Base-by-base conservation (phyloP, 2,888 invertebrate species). In the Hofmannophila pseudospretella region DNA sequence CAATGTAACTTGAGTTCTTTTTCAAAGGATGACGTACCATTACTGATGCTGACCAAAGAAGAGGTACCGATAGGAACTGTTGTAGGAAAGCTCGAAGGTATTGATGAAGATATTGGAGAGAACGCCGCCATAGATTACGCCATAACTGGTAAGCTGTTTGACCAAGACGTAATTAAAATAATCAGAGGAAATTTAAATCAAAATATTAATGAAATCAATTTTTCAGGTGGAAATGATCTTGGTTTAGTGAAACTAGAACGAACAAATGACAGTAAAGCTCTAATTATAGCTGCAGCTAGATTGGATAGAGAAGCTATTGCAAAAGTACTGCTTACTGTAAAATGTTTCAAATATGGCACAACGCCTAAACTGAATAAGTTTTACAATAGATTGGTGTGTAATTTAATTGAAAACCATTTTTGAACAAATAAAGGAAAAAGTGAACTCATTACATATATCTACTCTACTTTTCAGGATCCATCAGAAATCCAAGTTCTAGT, bases 111-210 rank as follows among this genome's bases (percentile, higher is more conserved):
- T 50, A 89, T 92, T 7, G 91, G 85, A 2, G 92, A 92, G 7
- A 94, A 94, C 65, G 93, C 93, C 0, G 90, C 89, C 39, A 91
- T 94, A 39, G 92, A 93, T 54, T 94, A 94, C 51, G 78, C 88
- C 0, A 93, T 95, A 9, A 91, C 89, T 35, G 91, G 90, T 90
- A 67, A 56, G 62, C 47, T 2, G n/a, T 4, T 22, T 1, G n/a
- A 22, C 26, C 13, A 20, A 7, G 3, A 14, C 27, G 4, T 10
- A 14, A 22, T 22, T 11, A 5, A 13, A 34, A 5, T 11, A 25
- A 7, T 23, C 20, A 23, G 7, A 25, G 12, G 14, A 11, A 23
- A 20, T 34, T 10, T 22, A 10, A 10, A 8, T 8, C 5, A 5
- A 23, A 8, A 2, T 23, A 26, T 1, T 36, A 28, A 39, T 4